phyloP scores from a whole-genome alignment of 2,888 invertebrate genomes.

The Euplagia quadripunctaria region DNA sequence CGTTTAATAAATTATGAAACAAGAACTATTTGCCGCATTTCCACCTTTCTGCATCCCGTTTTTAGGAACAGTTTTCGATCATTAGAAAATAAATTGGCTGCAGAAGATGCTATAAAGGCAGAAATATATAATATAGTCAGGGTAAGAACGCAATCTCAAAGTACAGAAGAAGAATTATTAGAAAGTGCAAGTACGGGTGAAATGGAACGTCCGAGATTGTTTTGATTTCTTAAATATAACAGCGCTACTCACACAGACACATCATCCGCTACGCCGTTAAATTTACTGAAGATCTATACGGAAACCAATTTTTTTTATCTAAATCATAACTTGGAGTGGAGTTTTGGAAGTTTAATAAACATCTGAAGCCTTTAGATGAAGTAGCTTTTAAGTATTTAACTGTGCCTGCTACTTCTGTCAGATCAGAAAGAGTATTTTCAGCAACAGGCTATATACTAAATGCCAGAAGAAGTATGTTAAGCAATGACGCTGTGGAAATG shows the following conservation, averaged over 20 bases:
- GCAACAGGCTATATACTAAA: constrained; percentile 18
- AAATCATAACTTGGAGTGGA: constrained; percentile 15
- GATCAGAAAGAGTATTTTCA: constrained; percentile 21
- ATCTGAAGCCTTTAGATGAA: constrained; percentile 19
- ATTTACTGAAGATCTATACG: constrained; percentile 11
- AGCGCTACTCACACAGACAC: too few species aligned
- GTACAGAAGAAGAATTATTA: background rate
- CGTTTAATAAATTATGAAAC: constrained; percentile 21
- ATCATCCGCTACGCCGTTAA: constrained; percentile 1
- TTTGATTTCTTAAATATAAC: too few species aligned
- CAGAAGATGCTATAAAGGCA: too few species aligned
- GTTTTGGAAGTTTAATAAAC: constrained; percentile 19
- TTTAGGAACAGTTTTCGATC: too few species aligned
- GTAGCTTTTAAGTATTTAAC: constrained; percentile 19
- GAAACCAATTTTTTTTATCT: constrained; percentile 15
- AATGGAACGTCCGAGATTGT: too few species aligned
- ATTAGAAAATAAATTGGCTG: too few species aligned
- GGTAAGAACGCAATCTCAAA: constrained; percentile 1
- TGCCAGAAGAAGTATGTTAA: constrained; percentile 10
- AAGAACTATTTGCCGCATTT: constrained; percentile 17
- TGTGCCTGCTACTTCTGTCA: constrained; percentile 15
- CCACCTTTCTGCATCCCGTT: background rate
- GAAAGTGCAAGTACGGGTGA: too few species aligned
- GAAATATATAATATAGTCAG: background rate
- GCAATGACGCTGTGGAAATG: constrained; percentile 21